Evolutionary conservation across 2,888 invertebrate species (phyloP).

Genomic region (Hymenopus coronatus): DNA sequence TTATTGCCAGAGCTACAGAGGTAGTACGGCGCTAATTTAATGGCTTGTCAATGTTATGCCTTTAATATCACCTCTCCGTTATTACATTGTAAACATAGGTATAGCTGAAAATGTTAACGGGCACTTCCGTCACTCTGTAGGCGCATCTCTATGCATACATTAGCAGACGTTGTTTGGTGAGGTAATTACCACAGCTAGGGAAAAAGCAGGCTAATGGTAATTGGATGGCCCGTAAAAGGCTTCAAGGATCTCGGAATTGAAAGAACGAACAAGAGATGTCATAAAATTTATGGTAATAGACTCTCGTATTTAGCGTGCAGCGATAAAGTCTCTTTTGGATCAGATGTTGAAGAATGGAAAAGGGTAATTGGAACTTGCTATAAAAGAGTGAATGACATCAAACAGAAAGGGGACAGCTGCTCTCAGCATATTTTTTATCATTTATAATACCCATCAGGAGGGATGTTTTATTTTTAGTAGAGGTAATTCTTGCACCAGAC

Average conservation of each 20-base stretch:
- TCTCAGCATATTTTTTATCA: background rate
- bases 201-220: background rate
- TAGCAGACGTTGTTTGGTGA: background rate
- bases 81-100: background rate
- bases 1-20: background rate
- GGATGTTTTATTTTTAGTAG: too few species aligned
- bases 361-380: background rate
- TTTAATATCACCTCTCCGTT: background rate
- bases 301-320: background rate
- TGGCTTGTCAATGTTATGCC: background rate
- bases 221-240: background rate
- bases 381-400: background rate
- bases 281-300: background rate
- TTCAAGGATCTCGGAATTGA: background rate
- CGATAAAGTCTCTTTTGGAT: background rate
- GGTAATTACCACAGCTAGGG: background rate
- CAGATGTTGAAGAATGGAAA: background rate
- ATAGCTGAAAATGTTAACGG: background rate
- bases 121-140: background rate
- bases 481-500: too few species aligned
- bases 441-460: background rate
- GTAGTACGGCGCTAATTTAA: background rate
- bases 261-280: background rate
- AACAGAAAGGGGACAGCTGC: background rate
- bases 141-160: background rate